These are phyloP conservation scores for Xenentodon cancila DNA, from an alignment of 2,797 vertebrate species.

Conservation along the genomic window DNA sequence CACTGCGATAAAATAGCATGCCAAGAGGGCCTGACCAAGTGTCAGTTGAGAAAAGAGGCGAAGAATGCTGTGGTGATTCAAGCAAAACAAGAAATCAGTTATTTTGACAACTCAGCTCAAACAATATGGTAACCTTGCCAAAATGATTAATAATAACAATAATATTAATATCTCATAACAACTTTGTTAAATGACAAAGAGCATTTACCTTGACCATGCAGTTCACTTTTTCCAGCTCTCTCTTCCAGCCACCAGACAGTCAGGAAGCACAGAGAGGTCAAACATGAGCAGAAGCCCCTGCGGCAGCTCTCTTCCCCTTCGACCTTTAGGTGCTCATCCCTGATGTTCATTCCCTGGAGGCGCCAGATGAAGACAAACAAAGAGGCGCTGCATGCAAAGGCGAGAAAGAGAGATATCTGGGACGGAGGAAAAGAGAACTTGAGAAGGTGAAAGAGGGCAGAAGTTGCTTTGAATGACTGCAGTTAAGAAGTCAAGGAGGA, in stretches of 20 bases:
- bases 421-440: conserved; percentile 50
- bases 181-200: conserved; percentile 29
- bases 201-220: conserved; percentile 7
- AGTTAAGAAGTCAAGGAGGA: conserved; percentile 41
- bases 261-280: conserved; percentile 59
- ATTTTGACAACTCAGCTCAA: neutral
- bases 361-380: conserved; percentile 63
- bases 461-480: conserved; percentile 64
- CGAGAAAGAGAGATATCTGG: conserved; percentile 37
- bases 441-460: conserved; percentile 74
- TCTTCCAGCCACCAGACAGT: conserved; percentile 29
- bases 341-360: conserved; percentile 68
- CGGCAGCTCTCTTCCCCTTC: conserved; percentile 57
- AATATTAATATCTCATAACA: neutral
- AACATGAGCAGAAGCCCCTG: conserved; percentile 58
- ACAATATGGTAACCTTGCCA: neutral
- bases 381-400: conserved; percentile 64
- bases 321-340: conserved; percentile 71
- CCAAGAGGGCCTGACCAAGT: neutral
- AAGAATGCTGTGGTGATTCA: neutral
- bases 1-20: neutral
- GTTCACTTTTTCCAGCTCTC: conserved; percentile 13
- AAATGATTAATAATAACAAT: neutral
- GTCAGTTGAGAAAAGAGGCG: neutral
- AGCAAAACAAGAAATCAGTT: neutral